phyloP scores from a whole-genome alignment of 1,140 invertebrate species.

The Trissolcus basalis region DNA sequence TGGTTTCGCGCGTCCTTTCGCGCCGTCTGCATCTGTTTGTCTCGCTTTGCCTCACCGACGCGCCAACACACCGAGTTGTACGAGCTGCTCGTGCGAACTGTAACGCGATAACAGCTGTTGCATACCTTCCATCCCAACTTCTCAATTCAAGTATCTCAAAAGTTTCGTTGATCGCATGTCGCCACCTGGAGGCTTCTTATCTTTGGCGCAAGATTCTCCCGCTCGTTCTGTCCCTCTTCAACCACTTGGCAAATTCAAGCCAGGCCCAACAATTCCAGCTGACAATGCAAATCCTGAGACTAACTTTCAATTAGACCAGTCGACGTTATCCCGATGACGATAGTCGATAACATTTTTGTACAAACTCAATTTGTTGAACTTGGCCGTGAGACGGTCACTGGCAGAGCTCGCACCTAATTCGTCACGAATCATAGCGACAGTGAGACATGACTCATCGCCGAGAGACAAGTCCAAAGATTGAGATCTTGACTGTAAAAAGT shows the following conservation, averaged over 20 bases:
- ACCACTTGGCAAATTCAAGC: no score
- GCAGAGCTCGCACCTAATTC: constrained; percentile 1
- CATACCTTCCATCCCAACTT: constrained; percentile 57
- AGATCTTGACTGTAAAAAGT: constrained; percentile 40
- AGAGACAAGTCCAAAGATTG: constrained; percentile 18
- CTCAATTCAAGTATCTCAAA: constrained; percentile 67
- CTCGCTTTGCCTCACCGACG: constrained; percentile 48
- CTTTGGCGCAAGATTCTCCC: constrained; percentile 1
- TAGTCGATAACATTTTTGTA: no score
- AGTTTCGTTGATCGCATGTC: constrained; percentile 64
- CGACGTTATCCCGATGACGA: no score
- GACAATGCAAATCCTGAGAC: no score
- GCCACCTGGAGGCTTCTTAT: constrained; percentile 18
- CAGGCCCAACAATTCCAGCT: no score
- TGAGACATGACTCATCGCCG: constrained; percentile 27
- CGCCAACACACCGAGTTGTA: constrained; percentile 70
- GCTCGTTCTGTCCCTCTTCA: no score
- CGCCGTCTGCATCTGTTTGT: constrained; percentile 24
- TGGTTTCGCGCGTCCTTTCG: constrained; percentile 24
- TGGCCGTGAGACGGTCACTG: constrained; percentile 6
- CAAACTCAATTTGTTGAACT: constrained; percentile 4
- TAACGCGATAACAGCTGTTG: constrained; percentile 74
- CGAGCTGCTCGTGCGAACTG: constrained; percentile 71
- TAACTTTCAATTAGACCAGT: no score
- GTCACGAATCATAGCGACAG: constrained; percentile 7